Conservation (phyloP, 2,888 invertebrate species). For the Drosophila nr. medialis region DNA sequence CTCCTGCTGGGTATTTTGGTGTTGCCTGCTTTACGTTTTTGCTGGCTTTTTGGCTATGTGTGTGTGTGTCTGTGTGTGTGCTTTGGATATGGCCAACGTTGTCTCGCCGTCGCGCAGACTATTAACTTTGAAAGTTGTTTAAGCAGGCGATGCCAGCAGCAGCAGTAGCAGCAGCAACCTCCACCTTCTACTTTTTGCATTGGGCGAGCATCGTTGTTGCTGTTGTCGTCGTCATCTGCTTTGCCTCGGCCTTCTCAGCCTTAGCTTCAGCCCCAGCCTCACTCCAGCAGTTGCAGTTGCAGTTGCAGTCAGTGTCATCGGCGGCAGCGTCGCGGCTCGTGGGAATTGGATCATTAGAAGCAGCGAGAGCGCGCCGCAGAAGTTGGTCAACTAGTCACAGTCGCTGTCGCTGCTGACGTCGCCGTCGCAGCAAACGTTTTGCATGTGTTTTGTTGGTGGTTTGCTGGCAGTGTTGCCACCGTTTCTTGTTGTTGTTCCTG, state of each 20-base stretch:
- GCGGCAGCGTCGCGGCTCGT: constrained; percentile 77
- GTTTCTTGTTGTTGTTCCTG: constrained; percentile 62
- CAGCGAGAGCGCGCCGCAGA: constrained; percentile 66
- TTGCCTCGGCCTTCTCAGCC: constrained; percentile 29
- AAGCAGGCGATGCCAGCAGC: constrained; percentile 72
- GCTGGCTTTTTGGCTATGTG: constrained; percentile 12
- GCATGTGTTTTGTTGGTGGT: constrained; percentile 73
- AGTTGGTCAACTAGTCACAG: constrained; percentile 71
- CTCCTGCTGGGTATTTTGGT: constrained; percentile 70
- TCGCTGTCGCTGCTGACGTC: constrained; percentile 41
- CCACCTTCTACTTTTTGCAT: constrained; percentile 80
- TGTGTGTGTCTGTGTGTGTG: constrained; percentile 21
- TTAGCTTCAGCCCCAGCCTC: constrained; percentile 8
- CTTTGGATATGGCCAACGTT: constrained; percentile 47
- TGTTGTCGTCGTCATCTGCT: constrained; percentile 47
- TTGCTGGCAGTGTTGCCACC: constrained; percentile 70
- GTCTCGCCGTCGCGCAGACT: constrained; percentile 82
- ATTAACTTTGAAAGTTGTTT: constrained; percentile 82
- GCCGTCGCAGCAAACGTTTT: constrained; percentile 60
- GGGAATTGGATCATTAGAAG: constrained; percentile 85
- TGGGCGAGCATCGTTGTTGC: constrained; percentile 73
- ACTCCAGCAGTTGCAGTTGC: constrained; percentile 25
- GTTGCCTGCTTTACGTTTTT: constrained; percentile 28
- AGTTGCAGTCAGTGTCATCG: constrained; percentile 69
- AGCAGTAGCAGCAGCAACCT: constrained; percentile 56